Evolutionary conservation across 2,113 vertebrate genomes (phyloP), one percentile per base, ranked within the genome.

Genomic region (Eubucco bourcierii): DNA sequence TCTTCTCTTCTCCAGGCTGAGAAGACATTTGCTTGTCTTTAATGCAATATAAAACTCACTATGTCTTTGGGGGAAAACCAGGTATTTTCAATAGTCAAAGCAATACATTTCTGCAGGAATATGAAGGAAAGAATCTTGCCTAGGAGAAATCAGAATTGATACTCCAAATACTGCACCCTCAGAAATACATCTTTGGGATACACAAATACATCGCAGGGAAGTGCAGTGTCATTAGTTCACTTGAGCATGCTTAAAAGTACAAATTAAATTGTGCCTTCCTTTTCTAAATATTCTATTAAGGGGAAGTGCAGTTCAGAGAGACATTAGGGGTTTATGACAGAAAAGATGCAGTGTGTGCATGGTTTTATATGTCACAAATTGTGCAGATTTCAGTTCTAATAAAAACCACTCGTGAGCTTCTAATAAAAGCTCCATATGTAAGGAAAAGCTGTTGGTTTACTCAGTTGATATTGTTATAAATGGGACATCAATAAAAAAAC

Each of bases 361-460:
- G 41, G 29, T 72, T 95, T 80, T 68, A 73, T 66, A 29, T 7
- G 37, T 27, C 44, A n/a, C 80, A 80, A 79, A 73, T 25, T 73
- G 79, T 39, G 31, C 46, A 89, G 58, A 92, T 80, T 65, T 82
- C 73, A 33, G 12, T 70, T 47, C 47, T 60, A 64, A 76, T 87
- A 84, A 93, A 88, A 95, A 24, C 61, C 87, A 72, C 84, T 70
- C 39, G 53, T 74, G 55, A 90, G 56, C 31, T 66, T 93, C 83
- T 90, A 90, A 91, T 78, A 95, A 96, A 94, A 94, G 37, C 8
- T 87, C 67, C 55, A 87, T 44, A 44, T 14, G 50, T 33, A 95
- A 77, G 24, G 61, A 83, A 95, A 95, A 88, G 10, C 68, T 72
- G 19, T 16, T 27, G 11, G 3, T 31, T 85, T 34, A 59, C 0